Evolutionary conservation across 92 coral and sea anemone genomes (phyloP).

Genomic region (Zoanthus sansibaricus): DNA sequence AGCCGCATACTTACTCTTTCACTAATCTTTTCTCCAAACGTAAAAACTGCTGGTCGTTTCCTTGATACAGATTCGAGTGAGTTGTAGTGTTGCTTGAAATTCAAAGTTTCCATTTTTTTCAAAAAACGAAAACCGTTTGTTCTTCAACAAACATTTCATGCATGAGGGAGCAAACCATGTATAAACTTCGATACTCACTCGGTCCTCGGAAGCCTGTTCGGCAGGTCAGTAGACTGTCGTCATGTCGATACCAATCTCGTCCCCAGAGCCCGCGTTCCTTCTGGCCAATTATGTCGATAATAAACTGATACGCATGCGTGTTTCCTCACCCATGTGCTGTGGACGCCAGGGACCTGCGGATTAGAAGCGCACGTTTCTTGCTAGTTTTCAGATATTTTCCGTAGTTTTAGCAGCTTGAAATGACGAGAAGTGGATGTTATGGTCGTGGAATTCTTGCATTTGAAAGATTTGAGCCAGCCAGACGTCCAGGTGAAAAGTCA

Average conservation of each 20-base stretch:
- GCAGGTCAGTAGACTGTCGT: slow-evolving; percentile 17
- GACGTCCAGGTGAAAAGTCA: slow-evolving; percentile 42
- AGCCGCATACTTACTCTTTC: background rate
- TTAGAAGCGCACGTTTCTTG: background rate
- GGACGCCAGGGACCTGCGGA: background rate
- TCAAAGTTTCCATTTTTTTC: slow-evolving; percentile 21
- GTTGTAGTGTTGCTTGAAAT: background rate
- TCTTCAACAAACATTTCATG: background rate
- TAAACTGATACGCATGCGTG: background rate
- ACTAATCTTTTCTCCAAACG: slow-evolving; percentile 4
- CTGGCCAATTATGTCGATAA: background rate
- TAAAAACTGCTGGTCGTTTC: slow-evolving; percentile 31
- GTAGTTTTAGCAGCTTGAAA: background rate
- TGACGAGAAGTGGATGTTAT: slow-evolving; percentile 30
- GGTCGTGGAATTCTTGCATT: slow-evolving; percentile 50
- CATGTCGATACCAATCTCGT: too few species aligned
- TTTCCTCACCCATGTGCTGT: background rate
- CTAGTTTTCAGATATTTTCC: background rate
- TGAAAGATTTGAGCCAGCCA: slow-evolving; percentile 33
- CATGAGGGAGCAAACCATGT: background rate
- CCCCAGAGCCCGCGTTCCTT: too few species aligned
- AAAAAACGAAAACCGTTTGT: background rate
- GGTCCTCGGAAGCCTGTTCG: background rate
- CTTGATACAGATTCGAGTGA: slow-evolving; percentile 15
- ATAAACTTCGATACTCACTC: slow-evolving; percentile 15